These are phyloP conservation scores for Pinctada fucata DNA, from an alignment of 2,888 invertebrate species.

Conservation along the genomic window DNA sequence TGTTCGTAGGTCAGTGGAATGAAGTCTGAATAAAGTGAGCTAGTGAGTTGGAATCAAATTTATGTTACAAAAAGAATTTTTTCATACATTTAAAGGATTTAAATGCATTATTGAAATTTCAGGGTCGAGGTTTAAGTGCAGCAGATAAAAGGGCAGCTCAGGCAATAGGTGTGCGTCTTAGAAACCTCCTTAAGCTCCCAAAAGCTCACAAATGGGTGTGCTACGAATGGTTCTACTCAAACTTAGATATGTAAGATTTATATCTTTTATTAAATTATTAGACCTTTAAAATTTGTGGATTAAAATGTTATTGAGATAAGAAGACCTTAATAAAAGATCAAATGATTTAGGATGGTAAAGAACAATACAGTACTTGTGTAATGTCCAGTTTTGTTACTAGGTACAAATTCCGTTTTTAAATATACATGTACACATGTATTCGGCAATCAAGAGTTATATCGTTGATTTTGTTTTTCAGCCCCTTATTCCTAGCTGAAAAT, in stretches of 20 bases:
- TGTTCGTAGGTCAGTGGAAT: too few relatives aligned
- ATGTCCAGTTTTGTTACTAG: background rate
- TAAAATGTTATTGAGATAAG: background rate
- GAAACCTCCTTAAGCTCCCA: constrained; percentile 94
- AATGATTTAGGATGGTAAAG: background rate
- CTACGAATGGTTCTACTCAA: constrained; percentile 99
- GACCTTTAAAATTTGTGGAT: too few relatives aligned
- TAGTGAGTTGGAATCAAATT: too few relatives aligned
- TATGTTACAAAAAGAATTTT: too few relatives aligned
- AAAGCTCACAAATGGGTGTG: constrained; percentile 99
- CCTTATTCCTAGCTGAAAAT: constrained; percentile 95
- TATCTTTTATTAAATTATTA: background rate
- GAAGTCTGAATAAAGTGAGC: too few relatives aligned
- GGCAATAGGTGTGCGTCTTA: constrained; percentile 88
- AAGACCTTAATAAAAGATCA: background rate
- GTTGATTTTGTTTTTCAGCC: too few relatives aligned
- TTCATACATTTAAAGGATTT: too few relatives aligned
- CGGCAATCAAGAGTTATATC: too few relatives aligned
- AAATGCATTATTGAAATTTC: too few relatives aligned
- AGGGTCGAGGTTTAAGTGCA: constrained; percentile 46
- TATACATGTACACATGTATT: too few relatives aligned
- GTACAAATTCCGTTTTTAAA: too few relatives aligned
- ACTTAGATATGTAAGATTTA: constrained; percentile 87
- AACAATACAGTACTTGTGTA: background rate
- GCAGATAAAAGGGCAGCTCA: constrained; percentile 90